Conservation (phyloP, 2,113 vertebrate genomes). For the Albula goreensis region DNA sequence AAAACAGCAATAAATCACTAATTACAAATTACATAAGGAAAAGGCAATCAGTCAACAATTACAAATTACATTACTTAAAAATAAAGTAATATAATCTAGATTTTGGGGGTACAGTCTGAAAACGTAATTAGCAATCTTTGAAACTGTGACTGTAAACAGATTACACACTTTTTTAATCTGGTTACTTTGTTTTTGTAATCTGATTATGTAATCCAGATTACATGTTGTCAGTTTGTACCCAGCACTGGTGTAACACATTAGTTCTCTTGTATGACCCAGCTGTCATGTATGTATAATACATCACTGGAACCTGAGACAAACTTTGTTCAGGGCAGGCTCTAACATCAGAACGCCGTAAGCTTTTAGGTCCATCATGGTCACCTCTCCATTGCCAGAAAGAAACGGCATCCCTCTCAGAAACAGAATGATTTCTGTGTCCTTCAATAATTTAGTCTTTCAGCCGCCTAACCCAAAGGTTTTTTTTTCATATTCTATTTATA, state of each 20-base stretch:
- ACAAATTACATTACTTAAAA: too few species aligned
- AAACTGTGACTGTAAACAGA: too few species aligned
- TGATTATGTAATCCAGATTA: too few species aligned
- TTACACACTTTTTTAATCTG: too few species aligned
- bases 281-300: neutral
- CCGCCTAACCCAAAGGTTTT: constrained; percentile 66
- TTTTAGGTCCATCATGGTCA: neutral
- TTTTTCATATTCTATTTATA: constrained; percentile 75
- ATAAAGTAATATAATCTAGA: too few species aligned
- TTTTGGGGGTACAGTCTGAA: too few species aligned
- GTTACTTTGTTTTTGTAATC: too few species aligned
- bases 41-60: too few species aligned
- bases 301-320: neutral
- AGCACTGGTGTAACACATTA: neutral
- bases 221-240: neutral
- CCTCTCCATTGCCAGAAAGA: constrained; percentile 1
- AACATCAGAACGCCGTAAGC: neutral
- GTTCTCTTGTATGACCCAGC: neutral
- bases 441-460: constrained; percentile 79
- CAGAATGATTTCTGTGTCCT: constrained; percentile 75
- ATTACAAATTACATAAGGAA: too few species aligned
- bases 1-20: too few species aligned
- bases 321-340: neutral
- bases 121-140: too few species aligned
- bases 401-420: constrained; percentile 75